Evolutionary conservation across 2,888 invertebrate species (phyloP), one percentile per base, ranked within the genome.

Genomic region (Synanthedon tipuliformis): DNA sequence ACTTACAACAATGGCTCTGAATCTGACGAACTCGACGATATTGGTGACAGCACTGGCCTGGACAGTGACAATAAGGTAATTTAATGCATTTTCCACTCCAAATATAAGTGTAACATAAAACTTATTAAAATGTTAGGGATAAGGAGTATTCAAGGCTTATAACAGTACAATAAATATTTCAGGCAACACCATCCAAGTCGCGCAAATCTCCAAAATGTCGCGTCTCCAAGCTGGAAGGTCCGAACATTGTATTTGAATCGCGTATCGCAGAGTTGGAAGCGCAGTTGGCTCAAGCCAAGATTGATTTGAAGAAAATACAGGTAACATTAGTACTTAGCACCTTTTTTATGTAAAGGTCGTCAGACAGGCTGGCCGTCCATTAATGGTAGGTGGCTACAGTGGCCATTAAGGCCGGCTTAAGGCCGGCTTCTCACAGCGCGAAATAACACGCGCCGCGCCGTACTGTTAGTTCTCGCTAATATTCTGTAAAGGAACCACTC

Each of bases 261-360:
- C 89, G 94, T 57, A 95, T 95, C 52, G 93, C 94, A 3, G 95
- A 95, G 66, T 72, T 95, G 54, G 95, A 95, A 69, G 95, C 95
- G 0, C 95, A 95, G 64, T 77, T 95, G 50, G 92, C 93, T 7
- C 95, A 95, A 70, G 79, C 93, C 0, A 92, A 89, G 69, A 92
- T 95, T 53, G 94, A 94, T 63, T 74, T 95, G 40, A 91, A 92
- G 66, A 93, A 94, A 68, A 77, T 92, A 1, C 91, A 92, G 64
- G 93, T 87, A 71, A 61, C 1, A 23, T 23, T 23, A 23, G 23
- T 23, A 23, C 23, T 34, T 10, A 34, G 10, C 34, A 7, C 7
- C 34, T 45, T 45, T 45, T 45, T 11, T 15, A 12, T 51, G 16
- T 45, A 15, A 15, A 45, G 4, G 45, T 50, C 27, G 1, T 23